Evolutionary conservation across 2,888 invertebrate genomes (phyloP).

Genomic region (Microdon myrmicae): DNA sequence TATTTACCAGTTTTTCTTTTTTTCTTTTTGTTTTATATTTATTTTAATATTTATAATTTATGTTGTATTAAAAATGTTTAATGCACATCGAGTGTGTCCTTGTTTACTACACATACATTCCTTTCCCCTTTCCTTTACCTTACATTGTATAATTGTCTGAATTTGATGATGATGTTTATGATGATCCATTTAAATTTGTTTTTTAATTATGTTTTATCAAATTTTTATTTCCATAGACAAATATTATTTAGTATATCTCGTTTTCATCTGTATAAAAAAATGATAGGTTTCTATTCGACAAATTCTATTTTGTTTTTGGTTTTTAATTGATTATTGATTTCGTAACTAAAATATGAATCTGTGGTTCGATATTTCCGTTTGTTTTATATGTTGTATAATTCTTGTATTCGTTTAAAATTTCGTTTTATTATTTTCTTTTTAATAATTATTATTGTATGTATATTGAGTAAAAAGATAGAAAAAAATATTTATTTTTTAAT

Average conservation of each 20-base stretch:
- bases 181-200: conserved; percentile 43
- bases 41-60: conserved; percentile 3
- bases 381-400: conserved; percentile 41
- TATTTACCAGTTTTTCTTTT: conserved; percentile 37
- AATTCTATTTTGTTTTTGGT: conserved; percentile 39
- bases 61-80: conserved; percentile 32
- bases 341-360: conserved; percentile 52
- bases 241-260: conserved; percentile 37
- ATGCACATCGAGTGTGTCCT: conserved; percentile 48
- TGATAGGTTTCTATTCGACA: conserved; percentile 36
- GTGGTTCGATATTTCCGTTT: conserved; percentile 7
- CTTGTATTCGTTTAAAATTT: conserved; percentile 38
- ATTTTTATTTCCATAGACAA: conserved; percentile 9
- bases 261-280: conserved; percentile 52
- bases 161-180: conserved; percentile 51
- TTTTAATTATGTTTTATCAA: conserved; percentile 9
- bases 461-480: conserved; percentile 53
- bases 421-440: too few species aligned
- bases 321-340: conserved; percentile 43
- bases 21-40: conserved; percentile 1
- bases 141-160: conserved; percentile 51
- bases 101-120: conserved; percentile 44
- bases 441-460: conserved; percentile 49
- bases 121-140: conserved; percentile 45
- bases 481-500: conserved; percentile 49